Base-by-base conservation (phyloP, 2,113 vertebrate genomes). In the Cryptoleucopteryx plumbea region DNA sequence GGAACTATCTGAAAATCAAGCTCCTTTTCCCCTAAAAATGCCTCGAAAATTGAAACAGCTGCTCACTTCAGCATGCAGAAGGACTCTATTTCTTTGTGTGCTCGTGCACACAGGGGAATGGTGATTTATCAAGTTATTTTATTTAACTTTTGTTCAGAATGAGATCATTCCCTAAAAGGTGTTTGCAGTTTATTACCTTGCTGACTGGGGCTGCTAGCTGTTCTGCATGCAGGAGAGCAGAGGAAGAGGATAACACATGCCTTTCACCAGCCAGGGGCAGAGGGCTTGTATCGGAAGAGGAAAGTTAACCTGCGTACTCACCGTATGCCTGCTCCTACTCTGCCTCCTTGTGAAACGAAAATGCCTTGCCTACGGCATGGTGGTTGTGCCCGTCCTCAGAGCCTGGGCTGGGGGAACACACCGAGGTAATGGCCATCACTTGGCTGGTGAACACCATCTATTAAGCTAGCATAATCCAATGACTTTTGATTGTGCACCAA, bases 161-260 rank as follows among this genome's bases (percentile, higher is more conserved):
- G 91, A 97, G 81, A 79, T 96, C 87, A 95, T 93, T 87, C 83
- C 81, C 83, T 91, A 47, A 43, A 91, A 96, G 91, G 91, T 93
- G 93, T 79, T 96, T 1, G 45, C 21, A 17, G 83, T 93, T 96
- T 73, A 55, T 86, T 93, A 85, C 65, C 42, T 63, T 5, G 78
- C 73, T 92, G 91, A 52, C 75, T 53, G 88, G 71, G 43, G 53
- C 71, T 93, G 86, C 67, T 40, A 18, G 67, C 68, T 12, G 36
- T 22, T 45, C 68, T 78, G 50, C n/a, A 16, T 42, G 52, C 78
- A 74, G n/a, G 29, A 59, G 81, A 59, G 77, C 26, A 73, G 48
- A 55, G 36, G 45, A 56, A 21, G 56, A 79, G 20, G 47, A 16
- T 34, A 36, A 53, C 23, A 3, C 3, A 0, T 12, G 38, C 21